Base-by-base conservation (phyloP, 2,888 invertebrate genomes). In the Campopleginae sp. region DNA sequence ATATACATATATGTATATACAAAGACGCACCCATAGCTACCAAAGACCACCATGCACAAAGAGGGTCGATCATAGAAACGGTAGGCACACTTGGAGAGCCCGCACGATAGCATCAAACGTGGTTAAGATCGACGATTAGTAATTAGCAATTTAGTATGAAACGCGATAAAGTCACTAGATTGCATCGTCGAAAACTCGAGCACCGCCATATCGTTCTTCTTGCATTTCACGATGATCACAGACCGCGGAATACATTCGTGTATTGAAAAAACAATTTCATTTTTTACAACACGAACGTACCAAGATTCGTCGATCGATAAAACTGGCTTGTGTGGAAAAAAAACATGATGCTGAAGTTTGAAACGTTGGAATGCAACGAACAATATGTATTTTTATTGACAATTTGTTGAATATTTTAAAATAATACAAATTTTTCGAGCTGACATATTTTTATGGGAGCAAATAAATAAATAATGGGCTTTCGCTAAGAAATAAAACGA, bases 111-210 rank as follows among this genome's bases (percentile, higher is more conserved):
- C 46, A 80, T 80, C 77, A 74, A 82, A 82, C 77, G 38, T 58
- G 31, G 42, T 54, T 46, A 31, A 27, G 12, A 65, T 66, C 75
- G 46, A n/a, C 66, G 27, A 82, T 80, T 61, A 38, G 65, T 76
- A 77, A 86, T 77, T 77, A 77, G 74, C 68, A 61, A 74, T 74
- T 80, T 78, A 31, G 46, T 66, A 63, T 80, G 33, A 33, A 61
- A 44, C 14, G 14, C 78, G 66, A 31, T 66, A 23, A 27, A 72
- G 71, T 54, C 48, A 68, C 19, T 8, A 7, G 66, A 68, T 68
- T 17, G 17, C 46, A 33, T 33, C 51, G n/a, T n/a, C 31, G 19
- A 33, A 71, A 33, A 51, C 19, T 17, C 48, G n/a, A 71, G n/a
- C 17, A n/a, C 10, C 12, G 7, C 14, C 33, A n/a, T 54, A 19